phyloP scores from a whole-genome alignment of 2,797 vertebrate species.

The Danio aesculapii region DNA sequence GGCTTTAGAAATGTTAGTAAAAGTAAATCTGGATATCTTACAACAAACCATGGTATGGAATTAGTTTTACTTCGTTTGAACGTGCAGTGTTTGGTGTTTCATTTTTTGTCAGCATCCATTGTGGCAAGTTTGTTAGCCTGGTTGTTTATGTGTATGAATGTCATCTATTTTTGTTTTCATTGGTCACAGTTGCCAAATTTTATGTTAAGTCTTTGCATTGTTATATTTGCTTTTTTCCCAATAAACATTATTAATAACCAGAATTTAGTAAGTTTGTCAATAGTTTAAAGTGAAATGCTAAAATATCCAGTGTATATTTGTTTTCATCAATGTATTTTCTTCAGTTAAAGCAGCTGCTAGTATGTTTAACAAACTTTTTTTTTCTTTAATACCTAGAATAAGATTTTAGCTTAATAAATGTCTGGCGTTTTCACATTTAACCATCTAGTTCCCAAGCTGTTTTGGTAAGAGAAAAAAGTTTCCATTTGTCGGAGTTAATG shows the following conservation, averaged over 20 bases:
- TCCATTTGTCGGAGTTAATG: conserved; percentile 60
- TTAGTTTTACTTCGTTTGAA: neutral
- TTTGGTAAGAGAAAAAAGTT: conserved; percentile 14
- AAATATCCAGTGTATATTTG: neutral
- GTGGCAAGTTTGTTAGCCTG: neutral
- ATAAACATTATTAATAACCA: neutral
- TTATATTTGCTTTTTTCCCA: too few species aligned
- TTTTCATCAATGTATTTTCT: neutral
- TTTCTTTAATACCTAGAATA: neutral
- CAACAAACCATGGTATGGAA: neutral
- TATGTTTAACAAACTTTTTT: neutral
- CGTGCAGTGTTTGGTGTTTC: neutral
- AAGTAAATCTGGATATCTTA: neutral
- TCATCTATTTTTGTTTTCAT: neutral
- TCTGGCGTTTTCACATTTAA: neutral
- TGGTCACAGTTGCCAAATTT: too few species aligned
- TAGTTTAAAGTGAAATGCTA: neutral
- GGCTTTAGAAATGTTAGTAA: neutral
- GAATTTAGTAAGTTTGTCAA: neutral
- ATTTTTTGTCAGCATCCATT: neutral
- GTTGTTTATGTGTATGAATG: neutral
- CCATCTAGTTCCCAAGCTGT: neutral
- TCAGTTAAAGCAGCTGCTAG: neutral
- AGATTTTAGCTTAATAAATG: neutral
- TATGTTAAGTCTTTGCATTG: neutral